Base-by-base conservation (phyloP, 2,113 vertebrate genomes). In the Symphodus melops region DNA sequence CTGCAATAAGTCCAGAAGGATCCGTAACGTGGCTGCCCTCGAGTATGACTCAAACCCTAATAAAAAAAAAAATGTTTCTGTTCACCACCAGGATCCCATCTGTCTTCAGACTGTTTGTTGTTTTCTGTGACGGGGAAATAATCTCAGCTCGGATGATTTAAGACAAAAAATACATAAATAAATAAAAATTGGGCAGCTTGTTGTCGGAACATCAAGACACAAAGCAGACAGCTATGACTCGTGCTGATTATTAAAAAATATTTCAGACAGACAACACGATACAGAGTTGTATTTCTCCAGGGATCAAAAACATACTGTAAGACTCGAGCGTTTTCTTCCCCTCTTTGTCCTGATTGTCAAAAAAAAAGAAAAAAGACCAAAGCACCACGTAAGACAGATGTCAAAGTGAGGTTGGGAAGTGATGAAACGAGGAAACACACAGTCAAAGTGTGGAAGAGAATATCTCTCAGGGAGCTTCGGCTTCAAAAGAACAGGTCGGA, bases 71-170 rank as follows among this genome's bases (percentile, higher is more conserved):
- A 84, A 84, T 79, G 46, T 65, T 25, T 67, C 72, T 37, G 12
- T 55, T 44, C 61, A 7, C n/a, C 48, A 64, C 19, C 8, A 41
- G 48, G 55, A 70, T 60, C 64, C 56, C 78, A 84, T 89, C 71
- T 42, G 73, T 84, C 89, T 72, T 70, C 80, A 20, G 66, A 55
- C 73, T 75, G 68, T 73, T 85, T 74, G 75, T 71, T 80, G 77
- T 79, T 81, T 75, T 77, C 57, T 80, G 65, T 62, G 73, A 79
- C 76, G 49, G 58, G 58, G n/a, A 70, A 55, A 83, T 85, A 64
- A 83, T 84, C 65, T 70, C 65, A 17, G 62, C 61, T 55, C 52
- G 64, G 39, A 33, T 64, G 21, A 49, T 11, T 14, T 16, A 55
- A 42, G 41, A 51, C 36, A 74, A 76, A 25, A 25, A 25, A n/a